phyloP scores from a whole-genome alignment of 2,888 invertebrate genomes.

The Ophioninae sp. region DNA sequence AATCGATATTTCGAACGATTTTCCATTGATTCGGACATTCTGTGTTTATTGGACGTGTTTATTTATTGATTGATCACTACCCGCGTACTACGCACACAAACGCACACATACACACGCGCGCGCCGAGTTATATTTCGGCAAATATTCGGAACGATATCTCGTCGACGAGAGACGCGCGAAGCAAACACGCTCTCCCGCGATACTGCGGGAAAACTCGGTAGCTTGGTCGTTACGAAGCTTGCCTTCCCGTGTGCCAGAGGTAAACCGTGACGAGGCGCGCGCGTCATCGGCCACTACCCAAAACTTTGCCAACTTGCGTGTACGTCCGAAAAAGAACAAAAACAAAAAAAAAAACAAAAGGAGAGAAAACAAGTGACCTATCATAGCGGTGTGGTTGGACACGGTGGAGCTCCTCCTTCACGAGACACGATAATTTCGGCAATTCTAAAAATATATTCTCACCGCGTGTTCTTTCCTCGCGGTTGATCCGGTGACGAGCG shows the following conservation, averaged over 20 bases:
- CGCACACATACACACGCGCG: not conserved
- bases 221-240: slow-evolving; percentile 35
- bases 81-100: not conserved
- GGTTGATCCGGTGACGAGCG: not conserved
- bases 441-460: not conserved
- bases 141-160: not conserved
- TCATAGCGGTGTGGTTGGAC: not conserved
- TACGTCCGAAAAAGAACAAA: slow-evolving; percentile 1
- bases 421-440: not conserved
- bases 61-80: not conserved
- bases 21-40: not conserved
- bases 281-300: slow-evolving; percentile 1
- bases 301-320: slow-evolving; percentile 26
- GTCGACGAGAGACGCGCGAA: not conserved
- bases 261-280: slow-evolving; percentile 19
- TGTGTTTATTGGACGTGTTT: not conserved
- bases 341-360: not conserved
- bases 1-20: no score
- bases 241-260: slow-evolving; percentile 49
- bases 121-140: not conserved
- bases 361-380: not conserved
- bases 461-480: not conserved
- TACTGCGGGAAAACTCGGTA: not conserved
- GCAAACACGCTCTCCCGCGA: not conserved
- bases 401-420: not conserved